These are phyloP conservation scores for Drosophila stalkeri DNA, from an alignment of 2,888 invertebrate species.

Conservation along the genomic window DNA sequence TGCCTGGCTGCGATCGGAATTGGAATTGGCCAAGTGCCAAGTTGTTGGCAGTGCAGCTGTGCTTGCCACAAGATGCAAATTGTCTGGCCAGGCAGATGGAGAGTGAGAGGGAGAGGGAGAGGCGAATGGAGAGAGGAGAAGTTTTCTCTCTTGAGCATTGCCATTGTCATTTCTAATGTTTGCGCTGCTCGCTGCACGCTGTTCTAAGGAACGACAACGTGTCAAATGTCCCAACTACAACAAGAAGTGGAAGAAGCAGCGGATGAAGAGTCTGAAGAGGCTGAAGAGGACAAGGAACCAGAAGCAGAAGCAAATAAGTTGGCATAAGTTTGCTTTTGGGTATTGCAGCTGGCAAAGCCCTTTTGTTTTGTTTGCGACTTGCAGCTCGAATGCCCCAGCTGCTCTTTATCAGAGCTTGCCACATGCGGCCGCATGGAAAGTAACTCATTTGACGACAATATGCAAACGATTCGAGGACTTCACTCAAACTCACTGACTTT, in stretches of 20 bases:
- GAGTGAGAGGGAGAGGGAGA: background rate
- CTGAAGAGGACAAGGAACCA: no score
- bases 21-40: constrained; percentile 41
- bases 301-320: background rate
- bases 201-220: constrained; percentile 47
- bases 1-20: background rate
- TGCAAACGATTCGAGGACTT: constrained; percentile 11
- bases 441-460: constrained; percentile 8
- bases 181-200: constrained; percentile 2
- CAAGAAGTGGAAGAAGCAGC: background rate
- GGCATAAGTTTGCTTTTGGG: constrained; percentile 18
- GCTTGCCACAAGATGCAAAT: constrained; percentile 26
- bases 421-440: constrained; percentile 6
- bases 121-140: background rate
- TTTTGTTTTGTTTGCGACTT: constrained; percentile 12
- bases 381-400: constrained; percentile 13
- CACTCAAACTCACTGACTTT: constrained; percentile 4
- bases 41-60: constrained; percentile 12
- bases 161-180: constrained; percentile 43
- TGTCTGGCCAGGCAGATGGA: constrained; percentile 7
- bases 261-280: background rate
- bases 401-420: constrained; percentile 16
- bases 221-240: constrained; percentile 47
- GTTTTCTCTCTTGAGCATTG: background rate
- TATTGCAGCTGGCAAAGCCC: background rate